phyloP scores from a whole-genome alignment of 2,888 invertebrate genomes.

The Phyllotreta striolata region DNA sequence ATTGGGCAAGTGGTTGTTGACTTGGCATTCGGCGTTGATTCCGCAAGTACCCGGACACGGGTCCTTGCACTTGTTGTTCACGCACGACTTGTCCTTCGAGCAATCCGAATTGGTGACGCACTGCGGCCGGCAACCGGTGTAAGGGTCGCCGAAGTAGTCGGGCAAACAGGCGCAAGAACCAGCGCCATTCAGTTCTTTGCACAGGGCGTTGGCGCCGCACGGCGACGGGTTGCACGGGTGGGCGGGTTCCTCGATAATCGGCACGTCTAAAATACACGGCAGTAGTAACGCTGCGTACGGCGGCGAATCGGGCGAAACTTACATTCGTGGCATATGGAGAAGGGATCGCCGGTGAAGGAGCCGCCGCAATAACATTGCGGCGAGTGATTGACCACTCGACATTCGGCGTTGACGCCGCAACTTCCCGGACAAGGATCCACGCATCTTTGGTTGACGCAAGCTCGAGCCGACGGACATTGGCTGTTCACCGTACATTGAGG shows the following conservation, averaged over 20 bases:
- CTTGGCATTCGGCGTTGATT: conserved; percentile 82
- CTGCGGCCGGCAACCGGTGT: conserved; percentile 85
- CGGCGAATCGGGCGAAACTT: conserved; percentile 44
- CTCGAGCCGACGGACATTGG: conserved; percentile 76
- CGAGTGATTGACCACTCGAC: conserved; percentile 74
- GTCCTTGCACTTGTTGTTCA: conserved; percentile 84
- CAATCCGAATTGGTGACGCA: conserved; percentile 90
- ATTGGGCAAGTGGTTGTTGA: conserved; percentile 82
- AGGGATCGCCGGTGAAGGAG: conserved; percentile 80
- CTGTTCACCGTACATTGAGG: conserved; percentile 78
- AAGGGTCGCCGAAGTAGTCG: conserved; percentile 87
- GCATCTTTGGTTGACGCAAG: conserved; percentile 77
- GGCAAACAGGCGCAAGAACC: conserved; percentile 84
- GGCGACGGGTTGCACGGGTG: conserved; percentile 84
- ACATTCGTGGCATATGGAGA: conserved; percentile 72
- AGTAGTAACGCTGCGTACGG: too few species aligned
- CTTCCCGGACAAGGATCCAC: conserved; percentile 78
- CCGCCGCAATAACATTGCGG: conserved; percentile 77
- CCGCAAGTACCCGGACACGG: conserved; percentile 87
- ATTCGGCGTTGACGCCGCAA: conserved; percentile 76
- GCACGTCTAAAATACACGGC: conserved; percentile 64
- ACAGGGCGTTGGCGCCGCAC: conserved; percentile 86
- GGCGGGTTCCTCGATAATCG: conserved; percentile 61
- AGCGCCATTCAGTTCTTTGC: conserved; percentile 80
- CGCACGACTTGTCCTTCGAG: conserved; percentile 76